A percentile compares a stretch with the other conserved stretches of the same genome.
These are phyloP conservation scores for Lasioglossum villosulum DNA, from an alignment of 2,888 invertebrate species.

Conservation along the genomic window DNA sequence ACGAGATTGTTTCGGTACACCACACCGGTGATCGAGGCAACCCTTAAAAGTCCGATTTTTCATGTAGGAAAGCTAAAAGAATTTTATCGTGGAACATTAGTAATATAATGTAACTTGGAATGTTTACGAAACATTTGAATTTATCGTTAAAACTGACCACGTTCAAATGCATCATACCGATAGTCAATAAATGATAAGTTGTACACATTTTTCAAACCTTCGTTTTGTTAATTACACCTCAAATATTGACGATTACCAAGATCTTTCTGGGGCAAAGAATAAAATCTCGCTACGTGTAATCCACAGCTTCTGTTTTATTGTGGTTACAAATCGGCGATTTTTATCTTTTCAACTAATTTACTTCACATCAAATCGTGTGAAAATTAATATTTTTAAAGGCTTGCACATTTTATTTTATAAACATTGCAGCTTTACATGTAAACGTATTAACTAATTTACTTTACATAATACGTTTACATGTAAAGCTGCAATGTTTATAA, in stretches of 20 bases:
- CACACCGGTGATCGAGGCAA: not conserved
- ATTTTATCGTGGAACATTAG: too few relatives aligned
- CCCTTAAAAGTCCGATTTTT: not conserved
- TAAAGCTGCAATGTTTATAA: not conserved
- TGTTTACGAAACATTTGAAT: not conserved
- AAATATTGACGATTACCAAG: not conserved
- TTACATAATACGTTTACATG: not conserved
- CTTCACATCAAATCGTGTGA: not conserved
- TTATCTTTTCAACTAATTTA: too few relatives aligned
- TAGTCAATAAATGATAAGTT: not conserved
- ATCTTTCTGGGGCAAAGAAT: too few relatives aligned
- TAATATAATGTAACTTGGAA: too few relatives aligned
- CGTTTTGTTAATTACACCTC: not conserved
- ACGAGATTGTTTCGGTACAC: not conserved
- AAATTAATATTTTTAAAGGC: not conserved
- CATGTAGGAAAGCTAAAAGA: not conserved
- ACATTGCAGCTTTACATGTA: not conserved
- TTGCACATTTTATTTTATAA: not conserved
- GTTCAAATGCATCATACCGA: not conserved
- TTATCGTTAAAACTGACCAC: too few relatives aligned
- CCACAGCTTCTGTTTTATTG: not conserved
- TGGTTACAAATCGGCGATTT: not conserved
- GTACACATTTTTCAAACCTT: not conserved
- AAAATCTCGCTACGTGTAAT: not conserved
- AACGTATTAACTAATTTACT: not conserved